phyloP scores from a whole-genome alignment of 1,140 invertebrate genomes.

The Apis cerana region DNA sequence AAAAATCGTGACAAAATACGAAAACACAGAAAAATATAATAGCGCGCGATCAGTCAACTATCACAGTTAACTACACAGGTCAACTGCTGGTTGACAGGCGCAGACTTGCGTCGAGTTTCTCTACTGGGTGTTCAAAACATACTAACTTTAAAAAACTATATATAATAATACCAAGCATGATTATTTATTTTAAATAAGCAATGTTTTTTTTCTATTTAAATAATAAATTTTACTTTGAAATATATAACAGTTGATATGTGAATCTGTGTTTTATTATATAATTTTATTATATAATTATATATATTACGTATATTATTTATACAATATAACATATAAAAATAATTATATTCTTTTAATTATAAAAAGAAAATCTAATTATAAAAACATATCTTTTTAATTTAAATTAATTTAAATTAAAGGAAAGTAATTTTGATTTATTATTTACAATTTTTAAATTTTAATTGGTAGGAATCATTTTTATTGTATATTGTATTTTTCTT shows the following conservation, averaged over 20 bases:
- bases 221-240: too few species aligned
- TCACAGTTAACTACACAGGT: slow-evolving; percentile 54
- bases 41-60: slow-evolving; percentile 52
- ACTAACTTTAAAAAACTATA: slow-evolving; percentile 6
- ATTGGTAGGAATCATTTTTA: background rate
- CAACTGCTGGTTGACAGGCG: slow-evolving; percentile 59
- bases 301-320: slow-evolving; percentile 9
- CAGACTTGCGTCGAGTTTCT: slow-evolving; percentile 39
- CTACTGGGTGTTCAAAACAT: slow-evolving; percentile 54
- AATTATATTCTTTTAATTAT: background rate
- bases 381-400: too few species aligned
- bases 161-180: background rate
- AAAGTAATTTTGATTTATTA: background rate
- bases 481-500: background rate
- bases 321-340: background rate
- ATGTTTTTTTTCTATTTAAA: background rate
- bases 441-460: too few species aligned
- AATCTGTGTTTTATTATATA: background rate
- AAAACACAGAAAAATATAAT: slow-evolving; percentile 38
- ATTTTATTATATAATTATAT: slow-evolving; percentile 2
- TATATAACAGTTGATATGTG: background rate
- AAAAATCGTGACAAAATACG: background rate
- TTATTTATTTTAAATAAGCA: background rate
- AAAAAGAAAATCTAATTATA: too few species aligned
- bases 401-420: background rate